Base-by-base conservation (phyloP, 2,797 vertebrate genomes). In the Catamblyrhynchus diadema region DNA sequence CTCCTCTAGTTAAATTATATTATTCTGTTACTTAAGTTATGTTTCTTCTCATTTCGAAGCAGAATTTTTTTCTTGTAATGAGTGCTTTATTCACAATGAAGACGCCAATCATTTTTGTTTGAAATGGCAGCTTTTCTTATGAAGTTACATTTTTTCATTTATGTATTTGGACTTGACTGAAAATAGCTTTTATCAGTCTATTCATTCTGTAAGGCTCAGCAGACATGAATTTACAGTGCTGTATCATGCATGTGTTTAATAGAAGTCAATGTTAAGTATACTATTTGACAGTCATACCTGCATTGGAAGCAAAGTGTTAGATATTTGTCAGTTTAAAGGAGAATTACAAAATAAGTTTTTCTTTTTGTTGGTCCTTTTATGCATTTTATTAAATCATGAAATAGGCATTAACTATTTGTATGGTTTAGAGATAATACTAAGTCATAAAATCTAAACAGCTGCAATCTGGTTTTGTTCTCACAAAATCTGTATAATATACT, bases 1-100 rank as follows among this genome's bases (percentile, higher is more conserved):
- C 87, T 92, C 33, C 25, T 64, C n/a, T 75, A 57, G 71, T 90
- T 94, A 91, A 91, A 57, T 88, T 72, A 57, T 61, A 91, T 79
- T 66, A 86, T 83, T 88, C 25, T 20, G 35, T 70, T 93, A 88
- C 44, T 73, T 73, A 86, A 86, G 78, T 66, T 80, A 77, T 48
- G 32, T 70, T 80, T 35, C n/a, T 90, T 18, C 35, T 69, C 21
- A 66, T 77, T 85, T 86, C 25, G 73, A 86, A 86, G 42, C 30
- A 83, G 67, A 64, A 64, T 28, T 2, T 82, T 35, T 90, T 92
- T 32, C 21, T 69, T 72, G 27, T 47, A 73, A 78, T 61, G 56
- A 73, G 17, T 62, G 41, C 44, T 86, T 66, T 88, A 22, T 47
- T 80, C 80, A 90, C 56, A 90, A 82, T 62, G 44, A 82, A 88